phyloP scores from a whole-genome alignment of 1,140 invertebrate species.

The Drosophila ohnishii region DNA sequence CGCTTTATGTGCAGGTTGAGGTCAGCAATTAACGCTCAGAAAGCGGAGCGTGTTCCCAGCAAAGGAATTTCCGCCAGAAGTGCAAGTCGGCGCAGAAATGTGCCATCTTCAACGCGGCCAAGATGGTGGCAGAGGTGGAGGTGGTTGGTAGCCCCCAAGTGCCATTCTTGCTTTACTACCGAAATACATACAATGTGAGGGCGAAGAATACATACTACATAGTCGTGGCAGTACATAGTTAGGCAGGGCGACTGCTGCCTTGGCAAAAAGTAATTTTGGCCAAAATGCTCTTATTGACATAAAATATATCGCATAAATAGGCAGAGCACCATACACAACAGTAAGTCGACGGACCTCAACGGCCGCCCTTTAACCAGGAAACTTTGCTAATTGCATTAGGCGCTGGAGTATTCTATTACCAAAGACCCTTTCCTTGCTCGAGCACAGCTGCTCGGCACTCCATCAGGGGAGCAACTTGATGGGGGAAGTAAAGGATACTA shows the following conservation, averaged over 20 bases:
- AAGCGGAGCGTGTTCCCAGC: slow-evolving; percentile 24
- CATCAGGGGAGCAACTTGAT: not conserved
- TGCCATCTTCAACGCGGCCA: slow-evolving; percentile 31
- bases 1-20: slow-evolving; percentile 65
- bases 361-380: slow-evolving; percentile 35
- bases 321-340: slow-evolving; percentile 18
- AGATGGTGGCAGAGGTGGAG: not conserved
- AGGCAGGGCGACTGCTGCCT: not conserved
- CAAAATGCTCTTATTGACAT: slow-evolving; percentile 71
- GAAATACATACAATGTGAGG: slow-evolving; percentile 26
- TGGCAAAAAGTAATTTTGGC: slow-evolving; percentile 58
- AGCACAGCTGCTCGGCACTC: slow-evolving; percentile 21
- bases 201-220: slow-evolving; percentile 5
- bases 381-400: slow-evolving; percentile 59
- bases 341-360: slow-evolving; percentile 10
- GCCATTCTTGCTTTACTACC: slow-evolving; percentile 43
- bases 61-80: slow-evolving; percentile 37
- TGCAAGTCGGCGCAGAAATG: slow-evolving; percentile 44
- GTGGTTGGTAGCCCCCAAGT: not conserved
- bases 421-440: slow-evolving; percentile 11
- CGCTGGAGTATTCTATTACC: slow-evolving; percentile 51
- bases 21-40: slow-evolving; percentile 70
- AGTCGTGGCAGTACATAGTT: slow-evolving; percentile 7
- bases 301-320: slow-evolving; percentile 68
- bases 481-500: slow-evolving; percentile 5